Percentiles rank a stretch among this genome's conserved stretches.
phyloP scores from a whole-genome alignment of 2,888 invertebrate genomes.

The Punctoribates punctum region DNA sequence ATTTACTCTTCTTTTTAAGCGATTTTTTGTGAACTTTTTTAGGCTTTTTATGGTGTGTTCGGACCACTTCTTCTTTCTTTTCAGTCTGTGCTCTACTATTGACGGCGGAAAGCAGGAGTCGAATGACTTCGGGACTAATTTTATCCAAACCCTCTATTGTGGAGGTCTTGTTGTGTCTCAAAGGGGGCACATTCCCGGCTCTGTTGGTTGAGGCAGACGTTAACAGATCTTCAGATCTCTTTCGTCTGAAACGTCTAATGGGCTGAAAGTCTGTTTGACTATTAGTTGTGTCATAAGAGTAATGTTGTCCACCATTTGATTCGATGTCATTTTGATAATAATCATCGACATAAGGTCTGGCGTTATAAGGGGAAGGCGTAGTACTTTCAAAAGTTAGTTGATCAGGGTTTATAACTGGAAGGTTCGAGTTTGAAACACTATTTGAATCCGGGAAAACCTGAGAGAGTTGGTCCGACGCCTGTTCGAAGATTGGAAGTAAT shows the following conservation, averaged over 20 bases:
- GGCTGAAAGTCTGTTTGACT: no score
- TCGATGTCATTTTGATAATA: neutral
- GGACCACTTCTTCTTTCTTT: no score
- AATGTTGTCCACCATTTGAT: neutral
- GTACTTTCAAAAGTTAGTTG: no score
- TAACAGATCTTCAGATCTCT: neutral
- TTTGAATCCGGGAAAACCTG: no score
- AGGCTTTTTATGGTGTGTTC: no score
- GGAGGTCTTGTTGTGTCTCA: constrained; percentile 8
- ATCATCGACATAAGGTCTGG: no score
- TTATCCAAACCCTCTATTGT: neutral
- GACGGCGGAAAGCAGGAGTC: neutral
- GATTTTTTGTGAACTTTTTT: neutral
- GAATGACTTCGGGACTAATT: neutral
- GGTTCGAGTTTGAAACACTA: no score
- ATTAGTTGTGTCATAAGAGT: neutral
- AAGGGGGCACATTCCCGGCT: constrained; percentile 6
- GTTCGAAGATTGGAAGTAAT: neutral
- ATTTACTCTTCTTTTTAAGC: neutral
- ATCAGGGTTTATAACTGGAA: no score
- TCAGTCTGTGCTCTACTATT: neutral
- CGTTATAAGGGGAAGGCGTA: no score
- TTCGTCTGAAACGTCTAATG: no score
- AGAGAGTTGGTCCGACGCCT: neutral
- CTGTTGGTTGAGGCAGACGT: neutral